Base-by-base conservation (phyloP, 2,113 vertebrate genomes). In the Alethe castanea region DNA sequence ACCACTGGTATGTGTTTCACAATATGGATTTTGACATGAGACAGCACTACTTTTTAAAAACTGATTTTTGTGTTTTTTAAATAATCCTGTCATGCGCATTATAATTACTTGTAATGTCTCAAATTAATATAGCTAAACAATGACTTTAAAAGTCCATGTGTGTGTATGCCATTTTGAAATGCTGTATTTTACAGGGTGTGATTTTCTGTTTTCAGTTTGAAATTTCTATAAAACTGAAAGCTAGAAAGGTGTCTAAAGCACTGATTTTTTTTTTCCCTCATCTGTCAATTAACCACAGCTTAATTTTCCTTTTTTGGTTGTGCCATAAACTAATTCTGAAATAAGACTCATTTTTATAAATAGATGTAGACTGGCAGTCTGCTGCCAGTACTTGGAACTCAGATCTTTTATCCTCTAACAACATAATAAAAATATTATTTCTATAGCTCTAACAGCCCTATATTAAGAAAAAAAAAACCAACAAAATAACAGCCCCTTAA, bases 241-340 rank as follows among this genome's bases (percentile, higher is more conserved):
- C 83, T 85, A 81, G 57, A 95, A 90, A 79, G 60, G 33, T 93
- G 42, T 88, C 57, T 87, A 70, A 93, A 94, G 67, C 90, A 95
- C 89, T 86, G 96, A 65, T 76, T 36, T 42, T 97, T 95, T 88
- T 88, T 95, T 94, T 76, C 11, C 23, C 54, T 94, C 14, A 13
- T 56, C 59, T 92, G 69, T 89, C 92, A 88, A 64, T 89, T 86
- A 44, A 69, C 47, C 13, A 35, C 70, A 71, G 52, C 74, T 90
- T 92, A 90, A 90, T 87, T 93, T 92, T 72, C 29, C 62, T 90
- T 78, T 76, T 83, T 96, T 90, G 88, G 78, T 97, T 96, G 95
- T 98, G 95, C 96, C 97, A 97, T 92, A 94, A 97, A 94, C 35
- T 62, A 74, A 80, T 50, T 77, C 65, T 69, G 40, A 91, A 89